phyloP scores from a whole-genome alignment of 2,113 vertebrate species.

The Salvator merianae region DNA sequence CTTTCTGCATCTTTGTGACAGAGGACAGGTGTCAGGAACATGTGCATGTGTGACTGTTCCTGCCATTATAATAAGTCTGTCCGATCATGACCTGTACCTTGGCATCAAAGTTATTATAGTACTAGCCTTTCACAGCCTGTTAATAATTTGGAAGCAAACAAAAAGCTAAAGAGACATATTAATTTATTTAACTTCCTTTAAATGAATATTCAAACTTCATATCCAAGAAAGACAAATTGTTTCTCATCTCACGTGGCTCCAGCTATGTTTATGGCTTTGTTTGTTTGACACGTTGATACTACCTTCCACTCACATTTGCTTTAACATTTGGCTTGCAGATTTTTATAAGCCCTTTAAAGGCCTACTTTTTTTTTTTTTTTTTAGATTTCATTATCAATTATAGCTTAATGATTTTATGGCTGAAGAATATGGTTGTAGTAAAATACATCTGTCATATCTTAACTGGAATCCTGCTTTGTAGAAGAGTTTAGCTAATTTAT shows the following conservation, averaged over 20 bases:
- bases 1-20: too few relatives aligned
- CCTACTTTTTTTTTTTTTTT: slow-evolving; percentile 31
- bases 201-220: neutral
- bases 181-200: neutral
- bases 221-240: neutral
- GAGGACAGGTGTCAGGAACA: too few relatives aligned
- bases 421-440: neutral
- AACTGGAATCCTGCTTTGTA: neutral
- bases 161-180: neutral
- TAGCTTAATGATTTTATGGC: slow-evolving; percentile 24
- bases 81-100: too few relatives aligned
- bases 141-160: neutral
- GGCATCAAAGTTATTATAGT: neutral
- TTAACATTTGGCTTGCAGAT: neutral
- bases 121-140: neutral
- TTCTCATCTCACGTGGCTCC: neutral
- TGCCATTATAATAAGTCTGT: too few relatives aligned
- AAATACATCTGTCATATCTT: slow-evolving; percentile 6
- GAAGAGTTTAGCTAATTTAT: slow-evolving; percentile 1
- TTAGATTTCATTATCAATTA: neutral
- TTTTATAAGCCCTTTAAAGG: neutral
- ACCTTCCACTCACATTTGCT: neutral
- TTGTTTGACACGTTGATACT: neutral
- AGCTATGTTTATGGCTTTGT: neutral
- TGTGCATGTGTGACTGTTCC: too few relatives aligned